Evolutionary conservation across 2,888 invertebrate species (phyloP).

Genomic region (Nymphalis urticae): DNA sequence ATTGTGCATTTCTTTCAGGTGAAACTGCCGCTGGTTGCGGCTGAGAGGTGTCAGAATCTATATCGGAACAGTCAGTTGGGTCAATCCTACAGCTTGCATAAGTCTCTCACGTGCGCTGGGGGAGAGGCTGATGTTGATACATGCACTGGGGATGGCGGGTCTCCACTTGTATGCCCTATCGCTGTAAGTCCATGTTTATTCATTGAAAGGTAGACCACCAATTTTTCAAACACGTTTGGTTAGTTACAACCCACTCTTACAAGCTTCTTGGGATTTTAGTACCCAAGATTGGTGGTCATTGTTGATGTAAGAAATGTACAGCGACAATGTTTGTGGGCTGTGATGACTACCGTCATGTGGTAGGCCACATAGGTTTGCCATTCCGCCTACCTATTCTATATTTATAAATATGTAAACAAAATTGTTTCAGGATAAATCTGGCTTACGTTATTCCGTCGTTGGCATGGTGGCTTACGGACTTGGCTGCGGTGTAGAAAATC

Average conservation of each 20-base stretch:
- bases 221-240: too few species aligned
- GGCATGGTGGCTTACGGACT: slow-evolving; percentile 45
- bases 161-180: slow-evolving; percentile 85
- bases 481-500: slow-evolving; percentile 36
- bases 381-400: not conserved
- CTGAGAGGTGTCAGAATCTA: slow-evolving; percentile 51
- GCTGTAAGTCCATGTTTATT: slow-evolving; percentile 45
- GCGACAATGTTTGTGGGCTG: too few species aligned
- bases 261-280: too few species aligned
- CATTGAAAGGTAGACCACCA: too few species aligned
- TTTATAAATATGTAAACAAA: too few species aligned
- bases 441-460: slow-evolving; percentile 37
- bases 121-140: slow-evolving; percentile 85
- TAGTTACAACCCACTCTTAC: too few species aligned
- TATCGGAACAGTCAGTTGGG: slow-evolving; percentile 84
- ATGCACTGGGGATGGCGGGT: slow-evolving; percentile 87
- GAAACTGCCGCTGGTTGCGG: slow-evolving; percentile 83
- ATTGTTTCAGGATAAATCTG: slow-evolving; percentile 8
- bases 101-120: slow-evolving; percentile 86
- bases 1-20: slow-evolving; percentile 53
- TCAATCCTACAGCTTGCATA: slow-evolving; percentile 80
- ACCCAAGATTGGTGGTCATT: too few species aligned
- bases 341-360: too few species aligned
- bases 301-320: too few species aligned
- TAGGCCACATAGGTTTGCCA: too few species aligned